Evolutionary conservation across 2,888 invertebrate genomes (phyloP).

Genomic region (Colostygia pectinataria): DNA sequence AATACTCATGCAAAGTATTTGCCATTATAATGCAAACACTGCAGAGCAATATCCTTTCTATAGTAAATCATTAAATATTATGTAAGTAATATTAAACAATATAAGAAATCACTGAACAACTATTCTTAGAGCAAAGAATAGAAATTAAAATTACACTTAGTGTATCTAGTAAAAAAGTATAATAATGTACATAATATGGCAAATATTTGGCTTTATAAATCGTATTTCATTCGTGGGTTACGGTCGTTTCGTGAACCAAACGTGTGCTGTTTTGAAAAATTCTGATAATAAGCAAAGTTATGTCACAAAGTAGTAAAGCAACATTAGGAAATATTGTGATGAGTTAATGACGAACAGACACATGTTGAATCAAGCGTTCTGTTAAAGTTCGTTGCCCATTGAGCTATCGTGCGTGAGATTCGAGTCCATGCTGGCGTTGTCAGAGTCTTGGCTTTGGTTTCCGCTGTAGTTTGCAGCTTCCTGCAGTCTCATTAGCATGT

Average conservation of each 20-base stretch:
- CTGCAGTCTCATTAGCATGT: slow-evolving; percentile 97
- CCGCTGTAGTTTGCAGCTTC: slow-evolving; percentile 97
- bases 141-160: slow-evolving; percentile 59
- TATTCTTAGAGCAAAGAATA: slow-evolving; percentile 39
- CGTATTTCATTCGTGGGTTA: slow-evolving; percentile 54
- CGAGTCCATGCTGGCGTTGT: slow-evolving; percentile 92
- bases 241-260: slow-evolving; percentile 30
- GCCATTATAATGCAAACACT: slow-evolving; percentile 67
- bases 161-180: slow-evolving; percentile 63
- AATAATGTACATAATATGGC: slow-evolving; percentile 75
- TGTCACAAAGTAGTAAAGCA: slow-evolving; percentile 4
- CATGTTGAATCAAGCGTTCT: slow-evolving; percentile 12
- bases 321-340: slow-evolving; percentile 10
- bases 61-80: slow-evolving; percentile 34
- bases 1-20: slow-evolving; percentile 74
- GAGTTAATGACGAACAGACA: slow-evolving; percentile 3
- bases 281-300: slow-evolving; percentile 22
- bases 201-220: slow-evolving; percentile 80
- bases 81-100: slow-evolving; percentile 29
- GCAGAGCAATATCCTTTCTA: slow-evolving; percentile 69
- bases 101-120: slow-evolving; percentile 29
- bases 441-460: slow-evolving; percentile 95
- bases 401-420: slow-evolving; percentile 88
- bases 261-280: slow-evolving; percentile 26
- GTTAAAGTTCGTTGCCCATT: slow-evolving; percentile 78